phyloP scores from a whole-genome alignment of 2,113 vertebrate genomes.

The Leiothrix lutea region DNA sequence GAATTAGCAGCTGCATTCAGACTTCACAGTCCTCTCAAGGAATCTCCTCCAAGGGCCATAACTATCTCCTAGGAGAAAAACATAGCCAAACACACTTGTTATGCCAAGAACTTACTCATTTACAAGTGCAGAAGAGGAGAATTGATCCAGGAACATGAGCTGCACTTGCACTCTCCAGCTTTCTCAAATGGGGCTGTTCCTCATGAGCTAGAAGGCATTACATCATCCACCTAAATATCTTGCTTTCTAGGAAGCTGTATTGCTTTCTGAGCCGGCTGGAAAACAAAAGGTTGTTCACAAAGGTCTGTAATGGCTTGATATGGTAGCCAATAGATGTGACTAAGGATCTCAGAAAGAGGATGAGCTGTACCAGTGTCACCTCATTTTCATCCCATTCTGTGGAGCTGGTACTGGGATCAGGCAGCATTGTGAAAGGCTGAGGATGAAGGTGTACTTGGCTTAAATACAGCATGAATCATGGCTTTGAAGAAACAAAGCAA shows the following conservation, averaged over 20 bases:
- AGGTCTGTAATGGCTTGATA: not conserved
- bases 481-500: not conserved
- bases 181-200: not conserved
- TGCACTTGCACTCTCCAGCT: not conserved
- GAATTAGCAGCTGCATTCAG: not conserved
- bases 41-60: not conserved
- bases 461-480: not conserved
- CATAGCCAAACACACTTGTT: not conserved
- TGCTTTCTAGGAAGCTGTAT: not conserved
- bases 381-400: not conserved
- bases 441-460: not conserved
- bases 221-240: not conserved
- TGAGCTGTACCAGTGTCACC: not conserved
- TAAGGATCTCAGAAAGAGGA: not conserved
- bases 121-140: not conserved
- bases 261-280: not conserved
- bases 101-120: slow-evolving; percentile 5
- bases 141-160: not conserved
- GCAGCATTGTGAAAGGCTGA: not conserved
- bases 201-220: not conserved
- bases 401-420: not conserved
- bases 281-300: not conserved
- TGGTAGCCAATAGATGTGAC: not conserved
- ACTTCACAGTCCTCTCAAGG: not conserved
- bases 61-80: slow-evolving; percentile 47